A percentile compares a stretch with the other conserved stretches of the same genome.
These are phyloP conservation scores for Etheostoma perlongum DNA, from an alignment of 2,797 vertebrate species.

Conservation along the genomic window DNA sequence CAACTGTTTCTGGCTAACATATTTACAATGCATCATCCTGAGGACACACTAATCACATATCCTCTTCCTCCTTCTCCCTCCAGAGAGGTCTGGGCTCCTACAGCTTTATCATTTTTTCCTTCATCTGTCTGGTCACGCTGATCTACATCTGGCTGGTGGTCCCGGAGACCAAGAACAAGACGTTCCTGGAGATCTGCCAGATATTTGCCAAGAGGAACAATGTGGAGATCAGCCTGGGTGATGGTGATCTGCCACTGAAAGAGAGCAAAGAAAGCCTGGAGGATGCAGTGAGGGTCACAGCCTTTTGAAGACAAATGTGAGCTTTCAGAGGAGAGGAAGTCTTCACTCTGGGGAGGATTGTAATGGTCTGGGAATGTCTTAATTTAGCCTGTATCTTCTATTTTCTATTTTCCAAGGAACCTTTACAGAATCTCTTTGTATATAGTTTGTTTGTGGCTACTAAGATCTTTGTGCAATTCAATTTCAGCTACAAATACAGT, in stretches of 20 bases:
- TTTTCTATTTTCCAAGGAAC: slow-evolving; percentile 30
- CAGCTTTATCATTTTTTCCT: slow-evolving; percentile 91
- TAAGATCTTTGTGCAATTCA: slow-evolving; percentile 11
- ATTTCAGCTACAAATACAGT: not conserved
- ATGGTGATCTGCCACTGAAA: slow-evolving; percentile 71
- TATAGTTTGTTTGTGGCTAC: slow-evolving; percentile 5
- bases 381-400: slow-evolving; percentile 2
- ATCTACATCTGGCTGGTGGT: slow-evolving; percentile 90
- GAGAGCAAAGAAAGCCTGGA: slow-evolving; percentile 46
- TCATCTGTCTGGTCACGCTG: slow-evolving; percentile 88
- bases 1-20: slow-evolving; percentile 7
- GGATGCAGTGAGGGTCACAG: slow-evolving; percentile 65
- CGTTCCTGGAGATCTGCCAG: slow-evolving; percentile 92
- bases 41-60: slow-evolving; percentile 31
- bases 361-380: slow-evolving; percentile 34
- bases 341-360: slow-evolving; percentile 1
- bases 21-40: slow-evolving; percentile 25
- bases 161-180: slow-evolving; percentile 94
- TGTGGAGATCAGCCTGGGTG: slow-evolving; percentile 77
- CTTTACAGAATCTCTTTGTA: slow-evolving; percentile 20
- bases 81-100: slow-evolving; percentile 89
- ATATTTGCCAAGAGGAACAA: slow-evolving; percentile 92
- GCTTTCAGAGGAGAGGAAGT: slow-evolving; percentile 63
- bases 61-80: slow-evolving; percentile 12
- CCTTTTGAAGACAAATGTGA: slow-evolving; percentile 71